Conservation (phyloP, 2,888 invertebrate genomes). For the Eumerus sabulonum region DNA sequence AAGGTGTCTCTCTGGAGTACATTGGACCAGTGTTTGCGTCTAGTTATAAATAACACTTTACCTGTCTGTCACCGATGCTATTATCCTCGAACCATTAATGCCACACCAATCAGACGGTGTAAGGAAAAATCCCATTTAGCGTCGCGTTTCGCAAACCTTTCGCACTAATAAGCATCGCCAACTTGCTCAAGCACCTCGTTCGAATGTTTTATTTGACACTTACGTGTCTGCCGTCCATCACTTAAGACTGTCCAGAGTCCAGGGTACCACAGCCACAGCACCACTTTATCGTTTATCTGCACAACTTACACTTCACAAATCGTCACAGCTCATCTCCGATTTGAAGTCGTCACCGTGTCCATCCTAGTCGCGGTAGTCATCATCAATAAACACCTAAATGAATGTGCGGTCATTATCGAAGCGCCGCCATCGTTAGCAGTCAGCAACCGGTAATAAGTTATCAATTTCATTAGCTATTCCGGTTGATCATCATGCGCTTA, state of each 20-base stretch:
- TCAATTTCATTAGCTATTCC: slow-evolving; percentile 61
- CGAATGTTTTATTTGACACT: too few relatives aligned
- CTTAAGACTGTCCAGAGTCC: neutral
- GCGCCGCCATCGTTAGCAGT: slow-evolving; percentile 10
- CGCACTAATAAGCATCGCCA: too few relatives aligned
- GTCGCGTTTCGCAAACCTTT: too few relatives aligned
- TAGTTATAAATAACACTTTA: too few relatives aligned
- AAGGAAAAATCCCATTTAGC: too few relatives aligned
- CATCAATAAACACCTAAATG: slow-evolving; percentile 55
- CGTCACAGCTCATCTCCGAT: slow-evolving; percentile 18
- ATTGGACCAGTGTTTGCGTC: too few relatives aligned
- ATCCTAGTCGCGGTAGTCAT: neutral
- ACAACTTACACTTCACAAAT: slow-evolving; percentile 40
- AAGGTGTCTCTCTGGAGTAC: too few relatives aligned
- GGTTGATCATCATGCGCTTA: slow-evolving; percentile 32
- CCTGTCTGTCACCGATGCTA: too few relatives aligned
- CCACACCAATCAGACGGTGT: too few relatives aligned
- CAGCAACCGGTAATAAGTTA: slow-evolving; percentile 51
- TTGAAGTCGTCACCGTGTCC: neutral
- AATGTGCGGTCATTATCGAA: slow-evolving; percentile 54
- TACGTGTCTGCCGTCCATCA: neutral
- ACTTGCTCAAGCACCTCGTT: too few relatives aligned
- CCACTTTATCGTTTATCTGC: slow-evolving; percentile 34
- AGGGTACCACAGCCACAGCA: neutral
- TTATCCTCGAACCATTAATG: too few relatives aligned